A percentile compares a stretch with the other conserved stretches of the same genome.
These are phyloP conservation scores for Scomber scombrus DNA, from an alignment of 2,113 vertebrate species.

Conservation along the genomic window DNA sequence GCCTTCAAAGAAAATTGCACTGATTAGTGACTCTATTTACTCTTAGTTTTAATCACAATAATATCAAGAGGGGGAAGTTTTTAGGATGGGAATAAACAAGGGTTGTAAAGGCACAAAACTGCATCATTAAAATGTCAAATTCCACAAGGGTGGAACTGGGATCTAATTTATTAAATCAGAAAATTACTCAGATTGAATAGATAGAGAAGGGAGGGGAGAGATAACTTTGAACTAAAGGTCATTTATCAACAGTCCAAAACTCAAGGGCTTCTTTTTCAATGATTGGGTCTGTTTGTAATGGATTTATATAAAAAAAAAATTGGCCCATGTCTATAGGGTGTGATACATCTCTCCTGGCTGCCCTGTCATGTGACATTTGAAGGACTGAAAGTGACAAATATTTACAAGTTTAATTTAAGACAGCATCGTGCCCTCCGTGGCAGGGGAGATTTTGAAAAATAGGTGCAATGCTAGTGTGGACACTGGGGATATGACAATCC, in stretches of 20 bases:
- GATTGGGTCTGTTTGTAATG: slow-evolving; percentile 47
- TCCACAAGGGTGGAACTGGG: slow-evolving; percentile 42
- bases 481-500: slow-evolving; percentile 71
- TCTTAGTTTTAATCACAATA: slow-evolving; percentile 65
- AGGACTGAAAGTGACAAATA: slow-evolving; percentile 64
- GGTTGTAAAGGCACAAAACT: slow-evolving; percentile 58
- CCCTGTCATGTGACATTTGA: slow-evolving; percentile 44
- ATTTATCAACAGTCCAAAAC: slow-evolving; percentile 59
- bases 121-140: slow-evolving; percentile 70
- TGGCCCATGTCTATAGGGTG: slow-evolving; percentile 35
- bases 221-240: slow-evolving; percentile 64
- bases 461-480: slow-evolving; percentile 37
- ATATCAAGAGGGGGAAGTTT: slow-evolving; percentile 49
- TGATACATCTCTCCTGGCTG: slow-evolving; percentile 45
- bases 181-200: slow-evolving; percentile 57
- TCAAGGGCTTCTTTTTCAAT: slow-evolving; percentile 28
- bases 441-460: slow-evolving; percentile 61
- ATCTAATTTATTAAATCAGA: slow-evolving; percentile 66
- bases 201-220: slow-evolving; percentile 20
- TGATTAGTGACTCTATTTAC: slow-evolving; percentile 63
- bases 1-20: slow-evolving; percentile 49
- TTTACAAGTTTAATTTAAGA: slow-evolving; percentile 68
- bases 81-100: slow-evolving; percentile 63
- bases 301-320: slow-evolving; percentile 27
- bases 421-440: neutral